phyloP scores from a whole-genome alignment of 2,113 vertebrate genomes.

The Colistium nudipinnis region DNA sequence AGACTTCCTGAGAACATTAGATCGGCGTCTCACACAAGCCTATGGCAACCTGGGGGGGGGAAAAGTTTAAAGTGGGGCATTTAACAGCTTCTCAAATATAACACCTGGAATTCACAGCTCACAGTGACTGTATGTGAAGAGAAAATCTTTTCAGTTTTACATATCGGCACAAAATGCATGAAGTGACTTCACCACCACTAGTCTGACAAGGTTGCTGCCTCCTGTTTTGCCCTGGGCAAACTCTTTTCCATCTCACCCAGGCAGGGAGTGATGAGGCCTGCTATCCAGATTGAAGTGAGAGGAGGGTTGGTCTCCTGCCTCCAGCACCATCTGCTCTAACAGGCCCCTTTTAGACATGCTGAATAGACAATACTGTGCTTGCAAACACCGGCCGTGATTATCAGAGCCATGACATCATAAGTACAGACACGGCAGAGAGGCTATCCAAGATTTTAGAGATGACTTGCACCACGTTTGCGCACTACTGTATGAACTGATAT shows the following conservation, averaged over 20 bases:
- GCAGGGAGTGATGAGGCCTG: slow-evolving; percentile 61
- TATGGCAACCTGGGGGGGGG: slow-evolving; percentile 38
- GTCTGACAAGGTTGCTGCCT: slow-evolving; percentile 48
- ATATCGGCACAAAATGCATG: slow-evolving; percentile 29
- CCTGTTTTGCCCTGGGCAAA: slow-evolving; percentile 66
- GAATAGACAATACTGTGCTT: slow-evolving; percentile 76
- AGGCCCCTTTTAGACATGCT: slow-evolving; percentile 80
- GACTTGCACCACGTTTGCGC: neutral
- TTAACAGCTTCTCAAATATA: slow-evolving; percentile 43
- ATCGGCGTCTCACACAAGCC: slow-evolving; percentile 45
- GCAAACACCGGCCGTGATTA: slow-evolving; percentile 64
- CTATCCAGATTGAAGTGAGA: slow-evolving; percentile 78
- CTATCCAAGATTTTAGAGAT: slow-evolving; percentile 21
- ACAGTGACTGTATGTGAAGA: slow-evolving; percentile 23
- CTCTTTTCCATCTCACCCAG: slow-evolving; percentile 58
- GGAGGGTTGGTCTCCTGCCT: slow-evolving; percentile 80
- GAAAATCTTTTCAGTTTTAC: slow-evolving; percentile 39
- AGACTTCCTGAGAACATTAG: slow-evolving; percentile 58
- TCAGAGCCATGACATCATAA: slow-evolving; percentile 71
- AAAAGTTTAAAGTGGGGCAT: too few relatives aligned
- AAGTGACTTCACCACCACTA: slow-evolving; percentile 20
- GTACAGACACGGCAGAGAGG: slow-evolving; percentile 52
- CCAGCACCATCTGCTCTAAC: slow-evolving; percentile 80
- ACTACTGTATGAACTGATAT: neutral
- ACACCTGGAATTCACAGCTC: slow-evolving; percentile 31